Percentiles rank a stretch among this genome's conserved stretches.
These are phyloP conservation scores for Pelochelys cantorii DNA, from an alignment of 2,797 vertebrate genomes.

Conservation along the genomic window DNA sequence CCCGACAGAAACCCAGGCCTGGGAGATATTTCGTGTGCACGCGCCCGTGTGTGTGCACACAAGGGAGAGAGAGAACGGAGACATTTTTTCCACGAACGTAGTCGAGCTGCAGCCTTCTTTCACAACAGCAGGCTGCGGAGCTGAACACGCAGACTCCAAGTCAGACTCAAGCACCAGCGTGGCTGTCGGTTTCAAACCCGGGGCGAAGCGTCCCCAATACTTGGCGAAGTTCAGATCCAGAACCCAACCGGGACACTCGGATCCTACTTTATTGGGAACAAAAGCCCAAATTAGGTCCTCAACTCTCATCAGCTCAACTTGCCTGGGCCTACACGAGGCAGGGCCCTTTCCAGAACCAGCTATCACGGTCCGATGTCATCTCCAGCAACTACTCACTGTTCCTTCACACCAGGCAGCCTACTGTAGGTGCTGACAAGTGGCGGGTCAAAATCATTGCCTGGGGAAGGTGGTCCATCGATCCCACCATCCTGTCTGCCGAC, in stretches of 20 bases:
- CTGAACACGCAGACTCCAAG: neutral
- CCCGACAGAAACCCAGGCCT: neutral
- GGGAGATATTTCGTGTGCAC: neutral
- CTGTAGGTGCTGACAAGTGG: neutral
- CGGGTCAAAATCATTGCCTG: slow-evolving; percentile 43
- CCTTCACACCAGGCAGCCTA: neutral
- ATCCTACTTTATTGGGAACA: rapidly evolving
- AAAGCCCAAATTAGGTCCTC: neutral
- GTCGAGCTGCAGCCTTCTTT: slow-evolving; percentile 20
- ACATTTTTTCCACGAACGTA: slow-evolving; percentile 5
- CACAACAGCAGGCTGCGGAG: neutral
- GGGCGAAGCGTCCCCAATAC: neutral
- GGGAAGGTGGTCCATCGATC: slow-evolving; percentile 38
- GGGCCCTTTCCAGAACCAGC: rapidly evolving
- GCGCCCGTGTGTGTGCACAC: neutral
- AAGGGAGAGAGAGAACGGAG: neutral
- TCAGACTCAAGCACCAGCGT: neutral
- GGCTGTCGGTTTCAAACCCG: neutral
- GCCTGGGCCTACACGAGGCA: neutral
- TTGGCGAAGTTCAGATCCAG: neutral
- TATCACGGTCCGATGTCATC: rapidly evolving
- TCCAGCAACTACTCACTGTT: neutral
- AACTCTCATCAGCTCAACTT: neutral
- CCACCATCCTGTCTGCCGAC: neutral
- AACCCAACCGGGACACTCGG: neutral